phyloP scores from a whole-genome alignment of 2,113 vertebrate species.

The Solenodon paradoxus region DNA sequence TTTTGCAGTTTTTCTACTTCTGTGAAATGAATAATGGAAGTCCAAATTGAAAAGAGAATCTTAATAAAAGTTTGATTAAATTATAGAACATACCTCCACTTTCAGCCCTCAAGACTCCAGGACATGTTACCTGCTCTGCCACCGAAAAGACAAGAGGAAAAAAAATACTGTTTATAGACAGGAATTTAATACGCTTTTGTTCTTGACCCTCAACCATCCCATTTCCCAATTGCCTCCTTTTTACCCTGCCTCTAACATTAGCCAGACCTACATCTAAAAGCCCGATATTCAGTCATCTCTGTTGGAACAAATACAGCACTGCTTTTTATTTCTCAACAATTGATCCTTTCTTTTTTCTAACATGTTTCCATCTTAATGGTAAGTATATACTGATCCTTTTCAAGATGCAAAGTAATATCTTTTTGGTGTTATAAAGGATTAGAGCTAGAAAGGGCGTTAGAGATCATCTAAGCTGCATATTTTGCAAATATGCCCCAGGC shows the following conservation, averaged over 20 bases:
- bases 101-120: not conserved
- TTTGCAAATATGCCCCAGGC: not conserved
- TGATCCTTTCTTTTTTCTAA: not conserved
- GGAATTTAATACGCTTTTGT: not conserved
- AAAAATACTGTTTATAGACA: not conserved
- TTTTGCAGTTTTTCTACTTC: slow-evolving; percentile 20
- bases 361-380: not conserved
- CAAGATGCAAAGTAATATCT: not conserved
- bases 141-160: too few relatives aligned
- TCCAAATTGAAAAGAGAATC: not conserved
- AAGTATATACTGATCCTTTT: not conserved
- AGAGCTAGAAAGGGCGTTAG: not conserved
- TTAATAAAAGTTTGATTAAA: not conserved
- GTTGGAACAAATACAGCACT: not conserved
- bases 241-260: not conserved
- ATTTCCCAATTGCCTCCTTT: not conserved
- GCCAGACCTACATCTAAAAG: not conserved
- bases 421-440: not conserved
- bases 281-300: not conserved
- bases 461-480: not conserved
- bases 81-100: not conserved
- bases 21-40: not conserved
- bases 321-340: not conserved
- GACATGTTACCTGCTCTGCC: not conserved
- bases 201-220: not conserved